These are phyloP conservation scores for Drosophila paranaensis DNA, from an alignment of 2,888 invertebrate genomes.

Conservation along the genomic window DNA sequence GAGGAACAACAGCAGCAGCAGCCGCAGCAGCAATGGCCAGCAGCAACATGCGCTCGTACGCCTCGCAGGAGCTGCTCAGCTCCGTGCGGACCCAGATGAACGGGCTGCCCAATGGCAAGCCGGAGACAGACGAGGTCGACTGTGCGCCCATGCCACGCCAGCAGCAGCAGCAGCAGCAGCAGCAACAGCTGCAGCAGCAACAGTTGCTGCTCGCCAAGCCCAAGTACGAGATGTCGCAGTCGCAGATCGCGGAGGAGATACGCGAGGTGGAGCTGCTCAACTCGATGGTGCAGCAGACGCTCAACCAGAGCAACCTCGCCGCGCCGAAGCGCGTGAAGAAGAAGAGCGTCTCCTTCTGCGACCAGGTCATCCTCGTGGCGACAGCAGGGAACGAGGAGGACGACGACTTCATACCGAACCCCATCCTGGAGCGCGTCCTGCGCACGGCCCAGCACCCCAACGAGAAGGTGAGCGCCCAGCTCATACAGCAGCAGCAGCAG, in stretches of 20 bases:
- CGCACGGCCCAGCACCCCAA: conserved; percentile 91
- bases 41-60: conserved; percentile 78
- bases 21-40: not conserved
- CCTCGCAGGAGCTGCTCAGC: conserved; percentile 83
- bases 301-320: conserved; percentile 83
- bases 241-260: conserved; percentile 86
- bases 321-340: conserved; percentile 90
- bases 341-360: conserved; percentile 97
- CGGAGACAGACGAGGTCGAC: conserved; percentile 81
- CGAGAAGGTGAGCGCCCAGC: conserved; percentile 85
- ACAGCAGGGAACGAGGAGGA: conserved; percentile 97
- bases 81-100: conserved; percentile 85
- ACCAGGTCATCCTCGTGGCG: conserved; percentile 96
- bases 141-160: conserved; percentile 56
- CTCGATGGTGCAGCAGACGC: conserved; percentile 86
- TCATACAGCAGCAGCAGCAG: conserved; percentile 85
- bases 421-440: conserved; percentile 93
- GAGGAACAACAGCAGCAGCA: not conserved
- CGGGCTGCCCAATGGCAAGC: conserved; percentile 82
- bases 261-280: conserved; percentile 87
- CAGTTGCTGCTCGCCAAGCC: conserved; percentile 80
- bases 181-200: conserved; percentile 38
- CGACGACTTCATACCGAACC: conserved; percentile 95
- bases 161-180: conserved; percentile 59
- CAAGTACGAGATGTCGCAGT: conserved; percentile 85